Base-by-base conservation (phyloP, 2,888 invertebrate species). In the Latheticus oryzae region DNA sequence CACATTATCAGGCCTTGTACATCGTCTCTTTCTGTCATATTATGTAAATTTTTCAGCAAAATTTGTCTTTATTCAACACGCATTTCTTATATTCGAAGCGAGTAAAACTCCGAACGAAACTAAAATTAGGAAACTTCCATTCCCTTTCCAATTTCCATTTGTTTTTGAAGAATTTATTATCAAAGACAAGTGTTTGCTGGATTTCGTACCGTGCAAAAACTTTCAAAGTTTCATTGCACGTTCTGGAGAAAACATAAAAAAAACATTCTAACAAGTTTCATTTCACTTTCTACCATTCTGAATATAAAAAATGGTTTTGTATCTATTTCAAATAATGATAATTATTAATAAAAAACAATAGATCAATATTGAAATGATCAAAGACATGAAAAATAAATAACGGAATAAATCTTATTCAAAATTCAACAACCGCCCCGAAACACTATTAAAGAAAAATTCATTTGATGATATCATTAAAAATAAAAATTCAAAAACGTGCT, bases 101-200 rank as follows among this genome's bases (percentile, higher is more conserved):
- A 42, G 42, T 11, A 28, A 21, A 51, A 51, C 51, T 51, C 28
- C 2, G 51, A 35, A 26, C 51, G 38, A 38, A 53, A 50, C 56
- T 52, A 47, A 32, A 58, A 52, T 58, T 58, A 58, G 45, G 51
- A 58, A 58, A 58, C 45, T 58, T 52, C 30, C 32, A 33, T n/a
- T n/a, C 42, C 58, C 32, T 38, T 52, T 58, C 40, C 45, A 45
- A 47, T 58, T 58, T 52, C 52, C 58, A 45, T 45, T 52, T 51
- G 50, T 43, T 57, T 53, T 51, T 32, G 43, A 57, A 15, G 51
- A 57, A 51, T 51, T 57, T 51, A 52, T 52, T 32, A 52, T 45
- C 32, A 33, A 52, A 47, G 58, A 52, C 52, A 52, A 52, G 51
- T 58, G 45, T 52, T 55, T 50, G 51, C 33, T 24, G 42, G 33